A percentile compares a stretch with the other conserved stretches of the same genome.
These are phyloP conservation scores for Chaunax sp. DNA, from an alignment of 2,797 vertebrate genomes.

Conservation along the genomic window DNA sequence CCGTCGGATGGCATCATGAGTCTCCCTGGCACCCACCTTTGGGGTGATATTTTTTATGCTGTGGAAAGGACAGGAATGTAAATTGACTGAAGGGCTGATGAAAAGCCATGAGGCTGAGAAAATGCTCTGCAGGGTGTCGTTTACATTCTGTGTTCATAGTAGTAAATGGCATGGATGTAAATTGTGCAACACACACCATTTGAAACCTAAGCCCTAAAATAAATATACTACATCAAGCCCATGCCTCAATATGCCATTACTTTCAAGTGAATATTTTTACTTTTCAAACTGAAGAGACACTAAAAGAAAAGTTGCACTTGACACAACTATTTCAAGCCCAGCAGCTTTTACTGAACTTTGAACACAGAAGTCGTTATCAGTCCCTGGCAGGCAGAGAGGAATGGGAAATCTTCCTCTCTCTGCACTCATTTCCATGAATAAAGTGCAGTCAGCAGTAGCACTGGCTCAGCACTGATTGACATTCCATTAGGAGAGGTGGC, in stretches of 20 bases:
- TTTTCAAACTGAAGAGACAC: constrained; percentile 53
- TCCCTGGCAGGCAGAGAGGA: constrained; percentile 79
- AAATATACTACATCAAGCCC: constrained; percentile 6
- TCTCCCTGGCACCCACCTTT: constrained; percentile 96
- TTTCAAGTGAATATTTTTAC: constrained; percentile 44
- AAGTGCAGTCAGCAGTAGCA: constrained; percentile 77
- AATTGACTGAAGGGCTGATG: background rate
- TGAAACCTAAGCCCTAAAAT: constrained; percentile 9
- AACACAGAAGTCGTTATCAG: constrained; percentile 84
- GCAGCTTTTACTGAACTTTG: constrained; percentile 82
- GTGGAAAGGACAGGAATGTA: constrained; percentile 20
- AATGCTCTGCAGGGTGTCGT: background rate
- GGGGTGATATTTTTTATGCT: constrained; percentile 99
- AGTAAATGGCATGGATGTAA: constrained; percentile 6
- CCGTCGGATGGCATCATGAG: constrained; percentile 96
- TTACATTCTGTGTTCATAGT: background rate
- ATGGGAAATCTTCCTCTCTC: constrained; percentile 74
- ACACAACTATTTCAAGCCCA: constrained; percentile 77
- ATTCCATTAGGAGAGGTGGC: constrained; percentile 82
- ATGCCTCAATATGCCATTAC: constrained; percentile 47
- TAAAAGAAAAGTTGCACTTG: constrained; percentile 72
- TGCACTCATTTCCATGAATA: constrained; percentile 73
- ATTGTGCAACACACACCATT: background rate
- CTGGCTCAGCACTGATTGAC: constrained; percentile 80
- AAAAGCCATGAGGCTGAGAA: background rate